Conservation (phyloP, 2,797 vertebrate genomes). For the Cottoperca gobio region DNA sequence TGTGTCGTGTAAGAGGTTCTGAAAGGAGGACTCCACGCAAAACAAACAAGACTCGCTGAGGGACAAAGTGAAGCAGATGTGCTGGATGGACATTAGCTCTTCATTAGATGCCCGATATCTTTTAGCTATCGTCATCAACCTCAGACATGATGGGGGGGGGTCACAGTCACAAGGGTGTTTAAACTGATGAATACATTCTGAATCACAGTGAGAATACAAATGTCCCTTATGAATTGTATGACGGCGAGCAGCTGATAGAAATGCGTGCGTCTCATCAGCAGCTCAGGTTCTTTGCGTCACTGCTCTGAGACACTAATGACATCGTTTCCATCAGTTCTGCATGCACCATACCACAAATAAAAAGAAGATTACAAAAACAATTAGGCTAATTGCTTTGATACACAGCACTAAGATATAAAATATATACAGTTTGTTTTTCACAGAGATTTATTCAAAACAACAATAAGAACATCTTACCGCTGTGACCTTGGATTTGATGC, state of each 20-base stretch:
- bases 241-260: background rate
- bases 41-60: background rate
- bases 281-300: slow-evolving; percentile 2
- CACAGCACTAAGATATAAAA: no score
- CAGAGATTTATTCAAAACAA: no score
- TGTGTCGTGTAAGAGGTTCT: background rate
- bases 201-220: background rate
- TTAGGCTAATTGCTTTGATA: background rate
- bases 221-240: background rate
- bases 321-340: background rate
- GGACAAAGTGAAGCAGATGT: background rate
- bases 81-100: background rate
- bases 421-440: no score
- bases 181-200: background rate
- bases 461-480: slow-evolving; percentile 93
- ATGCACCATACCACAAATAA: no score
- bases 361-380: background rate
- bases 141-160: background rate
- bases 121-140: background rate
- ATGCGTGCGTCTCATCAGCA: slow-evolving; percentile 5
- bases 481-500: slow-evolving; percentile 96
- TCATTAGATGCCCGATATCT: background rate
- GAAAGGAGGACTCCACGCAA: background rate
- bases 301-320: background rate
- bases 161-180: background rate